Conservation (phyloP, 1,140 invertebrate species). For the Anagrus nilaparvatae region DNA sequence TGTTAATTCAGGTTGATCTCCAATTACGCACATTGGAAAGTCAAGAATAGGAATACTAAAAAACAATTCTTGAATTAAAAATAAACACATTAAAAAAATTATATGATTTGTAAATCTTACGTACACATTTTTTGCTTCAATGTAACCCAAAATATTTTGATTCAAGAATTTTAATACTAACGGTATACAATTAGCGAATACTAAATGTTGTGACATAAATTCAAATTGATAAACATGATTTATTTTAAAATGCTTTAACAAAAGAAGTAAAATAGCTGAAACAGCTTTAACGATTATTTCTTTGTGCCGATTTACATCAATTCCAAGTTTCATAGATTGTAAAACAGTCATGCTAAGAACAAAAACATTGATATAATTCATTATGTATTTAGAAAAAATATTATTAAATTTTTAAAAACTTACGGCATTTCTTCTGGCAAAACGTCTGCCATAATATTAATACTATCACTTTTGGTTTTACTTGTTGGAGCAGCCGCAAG, state of each 20-base stretch:
- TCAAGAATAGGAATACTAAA: conserved; percentile 82
- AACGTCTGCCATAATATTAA: conserved; percentile 97
- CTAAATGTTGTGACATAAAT: conserved; percentile 97
- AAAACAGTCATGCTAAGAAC: conserved; percentile 74
- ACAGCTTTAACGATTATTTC: conserved; percentile 98
- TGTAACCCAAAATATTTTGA: conserved; percentile 94
- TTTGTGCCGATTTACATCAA: conserved; percentile 97
- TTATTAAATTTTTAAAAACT: conserved; percentile 29
- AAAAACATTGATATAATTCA: conserved; percentile 9
- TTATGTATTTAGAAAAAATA: conserved; percentile 8
- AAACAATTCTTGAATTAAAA: conserved; percentile 17
- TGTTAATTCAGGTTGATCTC: conserved; percentile 89
- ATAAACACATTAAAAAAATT: not conserved
- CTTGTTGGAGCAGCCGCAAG: conserved; percentile 94
- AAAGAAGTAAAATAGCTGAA: conserved; percentile 82
- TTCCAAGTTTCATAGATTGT: conserved; percentile 93
- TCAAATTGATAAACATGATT: conserved; percentile 99
- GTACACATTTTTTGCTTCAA: conserved; percentile 87
- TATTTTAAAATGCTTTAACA: conserved; percentile 98
- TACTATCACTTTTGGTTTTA: conserved; percentile 95
- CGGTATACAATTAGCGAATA: conserved; percentile 99
- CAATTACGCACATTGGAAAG: conserved; percentile 93
- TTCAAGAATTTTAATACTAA: conserved; percentile 98
- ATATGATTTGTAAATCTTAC: conserved; percentile 18
- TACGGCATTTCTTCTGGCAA: conserved; percentile 92